A percentile compares a stretch with the other conserved stretches of the same genome.
Conservation (phyloP, 2,113 vertebrate genomes). For the Syngnathus scovelli region DNA sequence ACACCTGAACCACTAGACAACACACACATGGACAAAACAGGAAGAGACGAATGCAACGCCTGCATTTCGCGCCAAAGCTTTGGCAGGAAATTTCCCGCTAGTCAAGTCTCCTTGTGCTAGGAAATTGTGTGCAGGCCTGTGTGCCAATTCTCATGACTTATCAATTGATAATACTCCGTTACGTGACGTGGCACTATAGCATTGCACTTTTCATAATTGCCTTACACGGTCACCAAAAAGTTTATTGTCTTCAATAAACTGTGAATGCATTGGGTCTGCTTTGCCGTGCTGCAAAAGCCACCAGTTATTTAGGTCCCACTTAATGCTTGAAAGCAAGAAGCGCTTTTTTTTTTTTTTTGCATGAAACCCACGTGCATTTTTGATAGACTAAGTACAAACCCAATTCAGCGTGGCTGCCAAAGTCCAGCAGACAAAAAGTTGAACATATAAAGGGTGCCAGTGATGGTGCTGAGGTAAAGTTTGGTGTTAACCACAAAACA, state of each 20-base stretch:
- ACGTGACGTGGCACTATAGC: slow-evolving; percentile 42
- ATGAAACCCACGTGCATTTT: too few species aligned
- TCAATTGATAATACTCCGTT: slow-evolving; percentile 55
- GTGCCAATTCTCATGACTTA: slow-evolving; percentile 56
- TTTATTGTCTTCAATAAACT: too few species aligned
- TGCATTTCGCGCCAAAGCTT: slow-evolving; percentile 41
- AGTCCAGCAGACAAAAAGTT: neutral
- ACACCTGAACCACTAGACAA: slow-evolving; percentile 68
- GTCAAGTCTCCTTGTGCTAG: slow-evolving; percentile 28
- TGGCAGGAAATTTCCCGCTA: slow-evolving; percentile 29
- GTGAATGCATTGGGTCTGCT: too few species aligned
- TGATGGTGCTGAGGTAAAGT: neutral
- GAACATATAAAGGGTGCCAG: neutral
- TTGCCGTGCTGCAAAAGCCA: too few species aligned
- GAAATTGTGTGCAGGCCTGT: slow-evolving; percentile 27
- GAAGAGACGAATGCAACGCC: slow-evolving; percentile 36
- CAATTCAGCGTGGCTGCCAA: neutral
- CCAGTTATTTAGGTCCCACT: too few species aligned
- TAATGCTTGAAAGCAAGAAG: too few species aligned
- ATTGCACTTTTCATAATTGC: slow-evolving; percentile 44
- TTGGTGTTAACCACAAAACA: neutral
- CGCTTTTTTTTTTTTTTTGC: too few species aligned
- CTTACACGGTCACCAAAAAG: slow-evolving; percentile 30
- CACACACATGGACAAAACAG: slow-evolving; percentile 39
- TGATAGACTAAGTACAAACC: neutral